A percentile compares a stretch with the other conserved stretches of the same genome.
phyloP scores from a whole-genome alignment of 2,113 vertebrate genomes.

The Oceanodroma tethys region DNA sequence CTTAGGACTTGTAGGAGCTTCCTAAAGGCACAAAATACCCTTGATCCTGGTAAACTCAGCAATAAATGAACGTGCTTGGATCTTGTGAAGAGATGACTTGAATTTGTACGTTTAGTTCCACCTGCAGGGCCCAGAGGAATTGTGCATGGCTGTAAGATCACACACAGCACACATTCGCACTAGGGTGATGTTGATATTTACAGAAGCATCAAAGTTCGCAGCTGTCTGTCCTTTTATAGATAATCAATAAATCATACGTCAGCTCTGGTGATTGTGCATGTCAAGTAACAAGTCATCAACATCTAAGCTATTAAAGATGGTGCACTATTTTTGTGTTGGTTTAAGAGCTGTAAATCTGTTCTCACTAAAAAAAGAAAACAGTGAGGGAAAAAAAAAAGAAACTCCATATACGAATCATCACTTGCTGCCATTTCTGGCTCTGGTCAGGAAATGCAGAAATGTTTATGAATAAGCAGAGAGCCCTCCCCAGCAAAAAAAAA shows the following conservation, averaged over 20 bases:
- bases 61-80: neutral
- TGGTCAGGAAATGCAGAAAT: neutral
- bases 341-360: neutral
- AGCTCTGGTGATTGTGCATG: constrained; percentile 7
- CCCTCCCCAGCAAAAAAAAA: neutral
- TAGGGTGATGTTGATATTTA: neutral
- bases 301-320: neutral
- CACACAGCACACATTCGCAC: neutral
- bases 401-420: neutral
- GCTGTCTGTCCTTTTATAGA: neutral
- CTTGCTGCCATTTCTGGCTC: neutral
- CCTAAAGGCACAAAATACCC: neutral
- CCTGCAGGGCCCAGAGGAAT: neutral
- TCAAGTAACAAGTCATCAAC: neutral
- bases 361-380: neutral
- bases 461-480: neutral
- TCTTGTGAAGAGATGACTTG: neutral
- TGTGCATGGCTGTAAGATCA: neutral
- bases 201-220: neutral
- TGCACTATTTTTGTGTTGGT: neutral
- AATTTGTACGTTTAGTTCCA: neutral
- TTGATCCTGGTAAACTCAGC: neutral
- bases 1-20: neutral
- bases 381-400: accelerated
- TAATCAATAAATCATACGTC: constrained; percentile 25